Evolutionary conservation across 1,140 invertebrate genomes (phyloP).

Genomic region (Pectinophora gossypiella): DNA sequence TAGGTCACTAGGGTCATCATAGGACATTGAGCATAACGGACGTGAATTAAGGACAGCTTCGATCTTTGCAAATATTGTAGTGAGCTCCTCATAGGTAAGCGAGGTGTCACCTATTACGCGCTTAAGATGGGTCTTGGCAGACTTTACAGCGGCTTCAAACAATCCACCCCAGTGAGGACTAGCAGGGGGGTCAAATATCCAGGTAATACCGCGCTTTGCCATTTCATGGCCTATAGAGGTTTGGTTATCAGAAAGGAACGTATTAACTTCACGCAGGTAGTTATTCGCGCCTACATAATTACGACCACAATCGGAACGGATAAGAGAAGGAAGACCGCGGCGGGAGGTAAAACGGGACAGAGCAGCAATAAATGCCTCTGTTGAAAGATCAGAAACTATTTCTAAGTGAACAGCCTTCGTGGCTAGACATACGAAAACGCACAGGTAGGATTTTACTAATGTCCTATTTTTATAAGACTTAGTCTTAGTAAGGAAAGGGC

Average conservation of each 20-base stretch:
- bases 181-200: neutral
- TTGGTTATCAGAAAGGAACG: slow-evolving; percentile 36
- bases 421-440: slow-evolving; percentile 16
- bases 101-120: no score
- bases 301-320: slow-evolving; percentile 10
- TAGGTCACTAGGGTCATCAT: slow-evolving; percentile 3
- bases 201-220: slow-evolving; percentile 8
- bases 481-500: slow-evolving; percentile 2
- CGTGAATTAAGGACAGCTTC: no score
- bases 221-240: slow-evolving; percentile 30
- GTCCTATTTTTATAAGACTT: no score
- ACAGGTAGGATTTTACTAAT: slow-evolving; percentile 17
- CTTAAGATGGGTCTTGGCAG: no score
- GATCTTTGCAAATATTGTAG: no score
- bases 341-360: slow-evolving; percentile 10
- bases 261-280: slow-evolving; percentile 45
- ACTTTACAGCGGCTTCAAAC: no score
- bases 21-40: slow-evolving; percentile 4
- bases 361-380: slow-evolving; percentile 11
- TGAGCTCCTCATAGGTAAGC: no score
- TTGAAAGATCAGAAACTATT: slow-evolving; percentile 9
- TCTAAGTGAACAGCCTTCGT: slow-evolving; percentile 18
- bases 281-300: slow-evolving; percentile 22
- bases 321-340: neutral
- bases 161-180: no score